Conservation (phyloP, 2,888 invertebrate genomes). For the Willowsia nigromaculata region DNA sequence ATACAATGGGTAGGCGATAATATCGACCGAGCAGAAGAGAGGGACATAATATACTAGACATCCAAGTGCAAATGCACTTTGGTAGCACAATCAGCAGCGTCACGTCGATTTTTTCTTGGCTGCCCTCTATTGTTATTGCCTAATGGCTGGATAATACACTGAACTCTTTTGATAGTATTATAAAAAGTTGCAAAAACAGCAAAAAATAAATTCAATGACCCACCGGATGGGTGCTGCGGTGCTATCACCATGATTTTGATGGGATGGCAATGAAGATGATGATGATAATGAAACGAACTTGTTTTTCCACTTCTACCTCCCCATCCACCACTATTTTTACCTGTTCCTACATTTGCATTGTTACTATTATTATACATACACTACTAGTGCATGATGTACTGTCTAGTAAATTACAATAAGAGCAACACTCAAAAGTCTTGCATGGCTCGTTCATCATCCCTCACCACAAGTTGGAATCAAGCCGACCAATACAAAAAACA, state of each 20-base stretch:
- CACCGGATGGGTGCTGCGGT: conserved; percentile 39
- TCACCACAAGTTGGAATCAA: background rate
- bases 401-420: background rate
- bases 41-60: too few relatives aligned
- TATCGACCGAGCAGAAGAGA: background rate
- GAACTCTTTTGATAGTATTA: background rate
- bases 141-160: conserved; percentile 37
- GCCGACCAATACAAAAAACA: background rate
- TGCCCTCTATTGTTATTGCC: background rate
- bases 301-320: conserved; percentile 61
- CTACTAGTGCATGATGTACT: background rate
- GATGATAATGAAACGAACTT: conserved; percentile 48
- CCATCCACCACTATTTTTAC: background rate
- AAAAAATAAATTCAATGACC: conserved; percentile 62
- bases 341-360: background rate
- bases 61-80: conserved; percentile 22
- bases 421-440: background rate
- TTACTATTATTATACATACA: background rate
- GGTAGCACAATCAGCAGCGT: background rate
- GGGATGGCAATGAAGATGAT: conserved; percentile 7
- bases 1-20: background rate
- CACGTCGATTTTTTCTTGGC: background rate
- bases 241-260: background rate
- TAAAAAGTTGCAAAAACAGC: conserved; percentile 31
- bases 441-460: background rate